A percentile compares a stretch with the other conserved stretches of the same genome.
Conservation (phyloP, 2,797 vertebrate genomes). For the Crenuchus spilurus region DNA sequence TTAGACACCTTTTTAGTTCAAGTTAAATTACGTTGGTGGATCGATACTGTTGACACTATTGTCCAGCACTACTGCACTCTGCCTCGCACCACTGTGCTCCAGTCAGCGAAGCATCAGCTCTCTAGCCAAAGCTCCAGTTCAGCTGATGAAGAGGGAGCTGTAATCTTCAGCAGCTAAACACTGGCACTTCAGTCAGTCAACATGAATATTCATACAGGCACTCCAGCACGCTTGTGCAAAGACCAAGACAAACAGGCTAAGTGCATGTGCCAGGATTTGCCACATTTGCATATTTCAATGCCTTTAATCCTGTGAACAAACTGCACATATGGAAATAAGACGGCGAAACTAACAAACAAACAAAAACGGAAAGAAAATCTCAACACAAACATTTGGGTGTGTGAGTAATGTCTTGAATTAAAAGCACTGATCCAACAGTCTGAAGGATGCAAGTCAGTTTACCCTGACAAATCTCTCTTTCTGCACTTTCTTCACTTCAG, state of each 20-base stretch:
- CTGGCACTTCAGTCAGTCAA: neutral
- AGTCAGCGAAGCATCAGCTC: neutral
- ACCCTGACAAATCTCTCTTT: too few species aligned
- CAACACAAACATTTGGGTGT: slow-evolving; percentile 9
- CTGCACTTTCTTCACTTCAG: too few species aligned
- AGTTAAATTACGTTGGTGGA: too few species aligned
- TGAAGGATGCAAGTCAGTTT: neutral
- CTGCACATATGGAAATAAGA: slow-evolving; percentile 11
- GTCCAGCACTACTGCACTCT: neutral
- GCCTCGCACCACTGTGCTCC: neutral
- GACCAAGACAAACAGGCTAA: slow-evolving; percentile 1
- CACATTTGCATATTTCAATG: slow-evolving; percentile 17
- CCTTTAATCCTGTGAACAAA: slow-evolving; percentile 30
- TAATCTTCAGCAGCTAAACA: slow-evolving; percentile 12
- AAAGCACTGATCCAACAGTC: neutral
- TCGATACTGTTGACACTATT: too few species aligned
- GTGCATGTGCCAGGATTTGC: neutral
- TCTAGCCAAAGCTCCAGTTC: neutral
- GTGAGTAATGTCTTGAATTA: neutral
- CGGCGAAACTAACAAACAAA: slow-evolving; percentile 5
- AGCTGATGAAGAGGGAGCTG: neutral
- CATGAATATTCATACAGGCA: slow-evolving; percentile 16
- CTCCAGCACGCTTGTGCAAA: neutral
- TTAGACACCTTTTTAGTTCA: too few species aligned
- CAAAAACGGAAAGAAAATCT: neutral